Evolutionary conservation across 2,113 vertebrate species (phyloP).

Genomic region (Cyprinodon variegatus): DNA sequence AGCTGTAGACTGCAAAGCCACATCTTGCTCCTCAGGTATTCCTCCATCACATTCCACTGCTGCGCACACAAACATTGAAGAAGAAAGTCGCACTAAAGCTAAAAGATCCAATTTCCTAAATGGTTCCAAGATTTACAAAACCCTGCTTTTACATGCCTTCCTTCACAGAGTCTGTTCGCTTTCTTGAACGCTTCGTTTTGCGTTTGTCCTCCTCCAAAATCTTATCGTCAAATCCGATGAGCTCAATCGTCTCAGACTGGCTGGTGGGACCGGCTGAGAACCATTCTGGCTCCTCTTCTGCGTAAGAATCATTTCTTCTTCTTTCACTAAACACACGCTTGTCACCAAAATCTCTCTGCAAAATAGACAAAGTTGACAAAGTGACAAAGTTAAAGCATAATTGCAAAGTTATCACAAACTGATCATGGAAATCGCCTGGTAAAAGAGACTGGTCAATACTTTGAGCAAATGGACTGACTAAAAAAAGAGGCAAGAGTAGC

Average conservation of each 20-base stretch:
- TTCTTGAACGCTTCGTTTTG: conserved; percentile 86
- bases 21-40: conserved; percentile 82
- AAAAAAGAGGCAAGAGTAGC: neutral
- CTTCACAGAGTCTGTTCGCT: conserved; percentile 85
- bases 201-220: conserved; percentile 94
- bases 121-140: neutral
- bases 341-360: conserved; percentile 93
- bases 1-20: conserved; percentile 79
- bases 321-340: conserved; percentile 94
- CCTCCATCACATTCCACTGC: conserved; percentile 91
- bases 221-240: conserved; percentile 97
- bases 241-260: conserved; percentile 98
- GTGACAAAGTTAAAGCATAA: neutral
- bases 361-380: neutral
- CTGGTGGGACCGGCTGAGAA: conserved; percentile 97
- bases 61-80: conserved; percentile 19
- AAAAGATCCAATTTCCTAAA: neutral
- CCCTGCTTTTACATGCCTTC: conserved; percentile 82
- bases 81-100: neutral
- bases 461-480: neutral
- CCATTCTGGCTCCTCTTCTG: conserved; percentile 98
- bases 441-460: neutral
- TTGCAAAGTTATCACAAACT: neutral
- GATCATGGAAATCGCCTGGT: neutral
- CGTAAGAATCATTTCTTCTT: conserved; percentile 95